Base-by-base conservation (phyloP, 2,797 vertebrate genomes). In the Crypturellus tataupa region DNA sequence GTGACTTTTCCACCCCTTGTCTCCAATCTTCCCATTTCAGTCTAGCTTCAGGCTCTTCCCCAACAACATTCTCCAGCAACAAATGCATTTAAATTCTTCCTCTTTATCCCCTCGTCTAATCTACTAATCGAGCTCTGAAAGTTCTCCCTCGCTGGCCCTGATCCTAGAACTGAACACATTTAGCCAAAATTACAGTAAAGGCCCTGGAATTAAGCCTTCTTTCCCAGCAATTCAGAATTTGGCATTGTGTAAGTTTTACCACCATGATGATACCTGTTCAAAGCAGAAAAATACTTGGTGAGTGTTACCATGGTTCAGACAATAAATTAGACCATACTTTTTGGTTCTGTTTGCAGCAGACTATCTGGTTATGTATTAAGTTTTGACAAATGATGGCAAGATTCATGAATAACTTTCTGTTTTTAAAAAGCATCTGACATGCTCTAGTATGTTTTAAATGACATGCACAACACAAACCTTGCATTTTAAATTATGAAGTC, bases 171-270 rank as follows among this genome's bases (percentile, higher is more conserved):
- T 56, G 40, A 65, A 88, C 60, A 0, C 70, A 69, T 88, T 84
- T 37, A 70, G 69, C 25, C 35, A 90, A 89, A 93, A 89, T 86
- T 89, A 86, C 63, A 68, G n/a, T 46, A 87, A 80, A 79, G 59
- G 33, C 12, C 17, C 67, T 68, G 59, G 77, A 94, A 83, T 60
- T 58, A 93, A 91, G 60, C 59, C 33, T 84, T 85, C 69, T 84
- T 84, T 92, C 87, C 47, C 68, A 84, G 77, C 33, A 95, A 44
- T 42, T 73, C 24, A 20, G 84, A 72, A 84, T 60, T 85, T 46
- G 44, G 6, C 68, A 40, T 42, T 80, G 60, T 6, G 1, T 68
- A 23, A 64, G 58, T 93, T 94, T 96, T 81, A 69, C 40, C 58
- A 81, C 21, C 86, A 24, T 63, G 35, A 35, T 58, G 33, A 1